Evolutionary conservation across 1,140 invertebrate genomes (phyloP), one percentile per base, ranked within the genome.

Genomic region (Bradysia coprophila): DNA sequence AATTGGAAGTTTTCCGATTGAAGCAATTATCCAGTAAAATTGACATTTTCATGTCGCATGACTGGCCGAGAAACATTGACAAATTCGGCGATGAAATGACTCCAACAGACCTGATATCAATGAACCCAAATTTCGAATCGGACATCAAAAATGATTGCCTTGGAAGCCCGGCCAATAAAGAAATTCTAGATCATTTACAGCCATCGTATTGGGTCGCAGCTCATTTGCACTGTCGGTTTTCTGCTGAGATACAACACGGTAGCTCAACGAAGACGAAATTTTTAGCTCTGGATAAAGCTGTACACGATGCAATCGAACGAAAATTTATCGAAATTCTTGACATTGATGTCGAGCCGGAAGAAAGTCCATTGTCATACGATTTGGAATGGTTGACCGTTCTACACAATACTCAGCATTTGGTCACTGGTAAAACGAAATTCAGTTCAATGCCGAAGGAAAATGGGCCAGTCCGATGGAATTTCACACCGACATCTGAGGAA

Each of bases 131-230:
- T 64, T 86, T 91, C 51, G 69, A 64, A 48, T 67, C 78, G 32
- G 93, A 98, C 50, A 78, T 98, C 49, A 72, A 84, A 43, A 65
- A 65, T 2, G 76, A 85, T 52, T 63, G 68, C 40, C 63, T 98
- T 6, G 95, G 95, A 4, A 95, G 83, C 67, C 72, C 76, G 32
- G 80, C 89, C 21, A 71, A 75, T 28, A 76, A 80, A 61, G 81
- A 91, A 49, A 57, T 98, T 11, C 59, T 98, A 2, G 57, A 78
- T 38, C 53, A 68, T 28, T 54, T 98, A 34, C 73, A 86, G 57
- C 95, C 95, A 15, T 63, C 66, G 1, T 92, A 88, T 63, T 98
- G 93, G 93, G 98, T 98, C 67, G 67, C 94, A 38, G 95, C 91
- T 36, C 95, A 99, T 71, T 68, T 98, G 36, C 95, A 99, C 65